Conservation (phyloP, 2,888 invertebrate genomes). For the Myathropa florea region DNA sequence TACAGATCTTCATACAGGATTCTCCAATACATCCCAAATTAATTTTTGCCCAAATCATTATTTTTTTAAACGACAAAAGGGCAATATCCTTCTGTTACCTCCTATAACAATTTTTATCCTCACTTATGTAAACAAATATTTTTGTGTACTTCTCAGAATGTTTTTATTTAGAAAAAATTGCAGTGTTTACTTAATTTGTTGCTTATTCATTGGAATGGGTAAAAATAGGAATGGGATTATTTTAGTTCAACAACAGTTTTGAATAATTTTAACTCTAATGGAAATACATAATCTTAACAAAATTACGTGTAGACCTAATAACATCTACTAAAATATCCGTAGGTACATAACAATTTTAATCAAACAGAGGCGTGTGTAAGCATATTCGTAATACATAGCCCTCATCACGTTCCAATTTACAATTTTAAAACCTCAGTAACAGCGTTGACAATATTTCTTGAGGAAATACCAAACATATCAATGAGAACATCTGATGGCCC, state of each 20-base stretch:
- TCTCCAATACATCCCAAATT: no score
- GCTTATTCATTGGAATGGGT: slow-evolving; percentile 40
- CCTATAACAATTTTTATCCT: background rate
- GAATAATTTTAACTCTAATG: background rate
- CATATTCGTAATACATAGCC: background rate
- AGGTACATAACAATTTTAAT: background rate
- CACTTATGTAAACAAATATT: background rate
- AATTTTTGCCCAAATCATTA: no score
- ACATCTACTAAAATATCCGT: background rate
- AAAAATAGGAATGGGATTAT: slow-evolving; percentile 1
- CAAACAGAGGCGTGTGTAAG: background rate
- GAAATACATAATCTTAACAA: background rate
- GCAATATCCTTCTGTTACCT: background rate
- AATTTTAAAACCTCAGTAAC: slow-evolving; percentile 84
- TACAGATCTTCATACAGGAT: no score
- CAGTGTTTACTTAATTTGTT: slow-evolving; percentile 14
- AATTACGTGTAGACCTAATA: background rate
- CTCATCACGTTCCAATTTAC: slow-evolving; percentile 74
- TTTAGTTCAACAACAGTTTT: slow-evolving; percentile 14
- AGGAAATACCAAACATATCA: slow-evolving; percentile 93
- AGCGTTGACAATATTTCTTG: slow-evolving; percentile 88
- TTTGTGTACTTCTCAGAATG: background rate
- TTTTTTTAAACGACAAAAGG: background rate
- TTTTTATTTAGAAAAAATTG: slow-evolving; percentile 38
- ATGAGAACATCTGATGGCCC: slow-evolving; percentile 93